phyloP scores from a whole-genome alignment of 1,140 invertebrate species.

The Procambarus clarkii region DNA sequence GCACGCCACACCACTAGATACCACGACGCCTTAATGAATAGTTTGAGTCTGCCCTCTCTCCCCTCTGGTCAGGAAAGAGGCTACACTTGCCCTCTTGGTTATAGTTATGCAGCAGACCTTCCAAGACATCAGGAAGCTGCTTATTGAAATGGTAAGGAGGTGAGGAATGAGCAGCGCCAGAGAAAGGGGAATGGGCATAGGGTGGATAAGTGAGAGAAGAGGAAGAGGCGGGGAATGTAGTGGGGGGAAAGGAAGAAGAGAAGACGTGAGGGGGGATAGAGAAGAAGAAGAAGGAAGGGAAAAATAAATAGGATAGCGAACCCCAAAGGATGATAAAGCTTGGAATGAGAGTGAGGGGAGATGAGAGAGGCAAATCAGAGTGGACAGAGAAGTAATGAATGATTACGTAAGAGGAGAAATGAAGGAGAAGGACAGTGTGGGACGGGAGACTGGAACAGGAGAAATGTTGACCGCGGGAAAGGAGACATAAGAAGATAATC shows the following conservation, averaged over 20 bases:
- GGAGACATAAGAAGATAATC: background rate
- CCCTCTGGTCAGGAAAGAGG: too few species aligned
- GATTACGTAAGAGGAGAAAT: too few species aligned
- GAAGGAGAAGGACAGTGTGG: too few species aligned
- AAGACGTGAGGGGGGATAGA: background rate
- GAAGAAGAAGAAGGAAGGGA: background rate
- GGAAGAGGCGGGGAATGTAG: background rate
- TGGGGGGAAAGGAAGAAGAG: background rate
- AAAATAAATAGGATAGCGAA: too few species aligned
- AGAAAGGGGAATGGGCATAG: background rate
- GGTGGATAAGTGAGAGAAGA: constrained; percentile 18
- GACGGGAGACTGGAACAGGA: background rate
- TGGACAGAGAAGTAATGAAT: too few species aligned
- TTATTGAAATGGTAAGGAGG: background rate
- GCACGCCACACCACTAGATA: too few species aligned
- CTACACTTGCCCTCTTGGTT: too few species aligned
- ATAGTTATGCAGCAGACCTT: too few species aligned
- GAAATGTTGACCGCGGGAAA: background rate
- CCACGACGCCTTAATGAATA: too few species aligned
- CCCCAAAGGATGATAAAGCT: background rate
- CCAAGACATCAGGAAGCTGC: too few species aligned
- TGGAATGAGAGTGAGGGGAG: constrained; percentile 6
- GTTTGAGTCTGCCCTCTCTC: too few species aligned
- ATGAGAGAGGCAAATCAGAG: background rate
- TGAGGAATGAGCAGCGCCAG: background rate